These are phyloP conservation scores for Cygnus buccinator DNA, from an alignment of 2,113 vertebrate genomes.

Conservation along the genomic window DNA sequence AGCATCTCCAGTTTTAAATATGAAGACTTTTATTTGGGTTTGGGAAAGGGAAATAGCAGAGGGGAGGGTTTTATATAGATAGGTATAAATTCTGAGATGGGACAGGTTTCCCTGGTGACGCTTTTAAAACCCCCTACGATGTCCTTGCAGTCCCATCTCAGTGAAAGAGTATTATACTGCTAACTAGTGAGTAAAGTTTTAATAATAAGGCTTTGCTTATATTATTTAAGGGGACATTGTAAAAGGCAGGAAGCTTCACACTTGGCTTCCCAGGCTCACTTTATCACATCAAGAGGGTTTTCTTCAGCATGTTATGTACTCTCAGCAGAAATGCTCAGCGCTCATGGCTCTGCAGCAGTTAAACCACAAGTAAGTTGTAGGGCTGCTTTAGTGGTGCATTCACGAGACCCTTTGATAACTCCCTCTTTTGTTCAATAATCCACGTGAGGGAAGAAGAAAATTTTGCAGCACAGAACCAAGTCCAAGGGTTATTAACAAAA, in stretches of 20 bases:
- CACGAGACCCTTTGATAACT: neutral
- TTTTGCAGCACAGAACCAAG: neutral
- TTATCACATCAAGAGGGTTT: neutral
- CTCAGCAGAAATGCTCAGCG: neutral
- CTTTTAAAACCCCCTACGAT: conserved; percentile 20
- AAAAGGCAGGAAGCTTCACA: neutral
- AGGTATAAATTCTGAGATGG: conserved; percentile 44
- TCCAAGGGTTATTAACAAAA: neutral
- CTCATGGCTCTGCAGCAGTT: neutral
- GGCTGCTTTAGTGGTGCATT: neutral
- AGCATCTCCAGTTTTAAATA: conserved; percentile 67
- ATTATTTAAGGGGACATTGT: conserved; percentile 30
- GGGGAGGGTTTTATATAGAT: conserved; percentile 28
- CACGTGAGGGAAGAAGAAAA: neutral
- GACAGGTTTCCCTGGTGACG: conserved; percentile 4
- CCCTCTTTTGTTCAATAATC: neutral
- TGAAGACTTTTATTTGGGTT: neutral
- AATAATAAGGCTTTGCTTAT: conserved; percentile 41
- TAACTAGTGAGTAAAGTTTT: conserved; percentile 3
- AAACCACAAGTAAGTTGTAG: neutral
- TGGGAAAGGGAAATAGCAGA: conserved; percentile 13
- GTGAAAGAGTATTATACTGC: conserved; percentile 22
- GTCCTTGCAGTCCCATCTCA: conserved; percentile 6
- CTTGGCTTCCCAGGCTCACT: neutral
- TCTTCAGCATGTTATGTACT: neutral